phyloP scores from a whole-genome alignment of 2,113 vertebrate genomes.

The Mohoua ochrocephala region DNA sequence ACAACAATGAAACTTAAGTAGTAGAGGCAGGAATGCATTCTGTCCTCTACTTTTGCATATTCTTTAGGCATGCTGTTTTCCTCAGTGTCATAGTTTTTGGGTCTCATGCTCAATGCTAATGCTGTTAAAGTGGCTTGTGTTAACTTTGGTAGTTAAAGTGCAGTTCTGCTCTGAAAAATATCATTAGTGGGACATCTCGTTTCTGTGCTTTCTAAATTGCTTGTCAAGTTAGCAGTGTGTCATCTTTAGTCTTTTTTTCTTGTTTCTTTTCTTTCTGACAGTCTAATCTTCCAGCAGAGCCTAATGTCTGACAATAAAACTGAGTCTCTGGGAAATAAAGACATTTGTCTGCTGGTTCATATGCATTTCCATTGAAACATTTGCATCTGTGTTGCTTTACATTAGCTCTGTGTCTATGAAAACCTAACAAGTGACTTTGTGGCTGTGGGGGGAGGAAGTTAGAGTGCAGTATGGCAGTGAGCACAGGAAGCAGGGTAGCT shows the following conservation, averaged over 20 bases:
- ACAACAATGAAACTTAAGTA: not conserved
- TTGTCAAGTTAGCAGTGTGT: not conserved
- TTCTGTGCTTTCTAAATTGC: not conserved
- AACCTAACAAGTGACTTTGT: not conserved
- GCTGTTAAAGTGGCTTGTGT: not conserved
- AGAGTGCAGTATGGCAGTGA: not conserved
- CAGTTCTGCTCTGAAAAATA: not conserved
- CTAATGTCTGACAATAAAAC: not conserved
- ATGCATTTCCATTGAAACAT: not conserved
- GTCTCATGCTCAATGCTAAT: not conserved
- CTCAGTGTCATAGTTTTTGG: not conserved
- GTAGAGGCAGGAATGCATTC: not conserved
- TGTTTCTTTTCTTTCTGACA: not conserved
- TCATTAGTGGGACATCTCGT: not conserved
- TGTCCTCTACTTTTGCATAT: not conserved
- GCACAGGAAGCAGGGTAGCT: not conserved
- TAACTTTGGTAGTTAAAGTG: not conserved
- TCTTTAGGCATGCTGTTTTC: not conserved
- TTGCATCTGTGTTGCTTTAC: not conserved
- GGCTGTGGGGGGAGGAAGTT: not conserved
- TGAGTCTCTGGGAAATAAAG: not conserved
- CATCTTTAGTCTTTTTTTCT: not conserved
- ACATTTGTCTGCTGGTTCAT: not conserved
- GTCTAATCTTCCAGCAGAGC: not conserved
- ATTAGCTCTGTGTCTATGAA: not conserved